These are phyloP conservation scores for Gambusia yucatana DNA, from an alignment of 2,797 vertebrate species.

Conservation along the genomic window DNA sequence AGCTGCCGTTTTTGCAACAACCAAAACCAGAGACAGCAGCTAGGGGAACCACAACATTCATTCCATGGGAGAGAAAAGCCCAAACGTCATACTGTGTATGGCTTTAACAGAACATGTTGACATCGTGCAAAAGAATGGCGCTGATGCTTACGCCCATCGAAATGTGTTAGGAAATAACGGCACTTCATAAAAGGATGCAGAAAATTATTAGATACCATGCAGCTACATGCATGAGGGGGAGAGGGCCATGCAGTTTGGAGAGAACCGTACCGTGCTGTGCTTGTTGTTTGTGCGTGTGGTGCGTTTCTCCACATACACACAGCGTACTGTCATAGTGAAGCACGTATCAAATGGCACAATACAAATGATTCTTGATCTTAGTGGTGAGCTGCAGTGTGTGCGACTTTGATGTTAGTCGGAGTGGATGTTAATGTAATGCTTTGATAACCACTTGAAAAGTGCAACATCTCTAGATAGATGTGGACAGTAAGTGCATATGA, in stretches of 20 bases:
- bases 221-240: slow-evolving; percentile 75
- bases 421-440: background rate
- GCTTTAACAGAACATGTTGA: slow-evolving; percentile 60
- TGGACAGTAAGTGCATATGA: background rate
- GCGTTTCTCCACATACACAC: slow-evolving; percentile 18
- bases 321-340: slow-evolving; percentile 20
- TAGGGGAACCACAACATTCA: slow-evolving; percentile 27
- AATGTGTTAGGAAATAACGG: slow-evolving; percentile 58
- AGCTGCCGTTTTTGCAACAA: slow-evolving; percentile 13
- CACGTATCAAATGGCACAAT: slow-evolving; percentile 9
- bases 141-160: slow-evolving; percentile 51
- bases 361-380: background rate
- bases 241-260: slow-evolving; percentile 72
- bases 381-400: slow-evolving; percentile 3
- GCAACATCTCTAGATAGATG: background rate
- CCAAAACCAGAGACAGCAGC: slow-evolving; percentile 34
- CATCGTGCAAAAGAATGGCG: slow-evolving; percentile 58
- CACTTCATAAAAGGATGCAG: slow-evolving; percentile 58
- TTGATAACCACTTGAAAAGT: background rate
- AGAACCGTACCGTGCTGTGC: slow-evolving; percentile 58
- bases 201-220: slow-evolving; percentile 69
- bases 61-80: slow-evolving; percentile 39
- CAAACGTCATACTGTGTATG: slow-evolving; percentile 32
- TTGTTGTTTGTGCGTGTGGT: slow-evolving; percentile 65
- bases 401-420: background rate